phyloP scores from a whole-genome alignment of 2,888 invertebrate species.

The Napeogenes sylphis region DNA sequence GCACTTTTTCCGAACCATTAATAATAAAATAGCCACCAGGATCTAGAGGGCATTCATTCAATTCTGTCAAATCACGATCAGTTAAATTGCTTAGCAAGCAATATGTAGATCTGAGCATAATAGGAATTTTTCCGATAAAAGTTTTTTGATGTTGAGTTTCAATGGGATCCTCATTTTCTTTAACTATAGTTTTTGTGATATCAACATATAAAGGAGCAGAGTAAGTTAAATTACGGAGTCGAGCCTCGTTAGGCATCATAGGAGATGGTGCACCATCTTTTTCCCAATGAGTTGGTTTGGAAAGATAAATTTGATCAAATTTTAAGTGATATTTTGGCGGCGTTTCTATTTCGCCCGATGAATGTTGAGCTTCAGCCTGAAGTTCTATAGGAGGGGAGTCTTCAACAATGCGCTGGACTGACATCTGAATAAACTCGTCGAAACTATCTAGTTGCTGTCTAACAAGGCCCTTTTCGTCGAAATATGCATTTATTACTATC shows the following conservation, averaged over 20 bases:
- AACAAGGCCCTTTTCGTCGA: conserved; percentile 99
- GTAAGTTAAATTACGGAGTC: conserved; percentile 97
- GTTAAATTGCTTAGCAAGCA: conserved; percentile 95
- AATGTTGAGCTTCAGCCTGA: conserved; percentile 98
- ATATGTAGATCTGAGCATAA: conserved; percentile 98
- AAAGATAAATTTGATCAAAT: conserved; percentile 99
- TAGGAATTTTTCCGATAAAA: conserved; percentile 96
- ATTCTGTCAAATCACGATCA: conserved; percentile 99
- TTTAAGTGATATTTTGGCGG: conserved; percentile 95
- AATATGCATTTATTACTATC: conserved; percentile 99
- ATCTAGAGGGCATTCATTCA: conserved; percentile 99
- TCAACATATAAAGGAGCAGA: conserved; percentile 99
- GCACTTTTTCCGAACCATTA: conserved; percentile 98
- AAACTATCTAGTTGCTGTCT: conserved; percentile 99
- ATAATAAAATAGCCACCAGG: conserved; percentile 99
- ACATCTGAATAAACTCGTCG: conserved; percentile 99
- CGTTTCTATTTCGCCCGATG: conserved; percentile 93
- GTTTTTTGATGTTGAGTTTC: conserved; percentile 88
- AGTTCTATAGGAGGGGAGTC: conserved; percentile 99
- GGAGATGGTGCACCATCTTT: conserved; percentile 99
- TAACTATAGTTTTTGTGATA: conserved; percentile 96
- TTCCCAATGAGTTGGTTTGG: conserved; percentile 99
- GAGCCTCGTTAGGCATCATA: conserved; percentile 99
- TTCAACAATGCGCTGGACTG: conserved; percentile 99
- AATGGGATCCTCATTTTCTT: conserved; percentile 92